These are phyloP conservation scores for Yasuhikotakia modesta DNA, from an alignment of 2,797 vertebrate species.

Conservation along the genomic window DNA sequence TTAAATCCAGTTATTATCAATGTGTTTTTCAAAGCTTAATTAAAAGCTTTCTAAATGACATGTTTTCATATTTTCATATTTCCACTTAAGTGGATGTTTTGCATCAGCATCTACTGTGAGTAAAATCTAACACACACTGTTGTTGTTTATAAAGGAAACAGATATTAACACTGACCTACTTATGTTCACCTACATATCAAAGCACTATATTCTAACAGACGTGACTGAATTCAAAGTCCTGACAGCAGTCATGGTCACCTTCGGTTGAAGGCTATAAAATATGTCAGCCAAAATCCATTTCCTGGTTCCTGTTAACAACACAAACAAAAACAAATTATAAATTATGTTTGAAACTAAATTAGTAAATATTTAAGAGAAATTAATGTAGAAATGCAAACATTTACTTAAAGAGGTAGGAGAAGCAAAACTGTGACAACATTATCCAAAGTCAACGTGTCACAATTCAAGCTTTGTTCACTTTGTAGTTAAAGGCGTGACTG, in stretches of 20 bases:
- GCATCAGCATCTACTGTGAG: not conserved
- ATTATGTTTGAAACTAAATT: not conserved
- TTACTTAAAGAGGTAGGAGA: not conserved
- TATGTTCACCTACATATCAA: not conserved
- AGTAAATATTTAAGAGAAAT: not conserved
- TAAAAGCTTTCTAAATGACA: no score
- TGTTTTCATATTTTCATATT: no score
- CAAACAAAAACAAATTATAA: not conserved
- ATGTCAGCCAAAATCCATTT: not conserved
- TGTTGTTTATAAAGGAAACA: not conserved
- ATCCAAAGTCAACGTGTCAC: not conserved
- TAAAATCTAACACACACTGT: not conserved
- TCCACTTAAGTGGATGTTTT: no score
- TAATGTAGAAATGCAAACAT: conserved; percentile 3
- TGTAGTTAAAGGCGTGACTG: not conserved
- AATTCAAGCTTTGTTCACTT: not conserved
- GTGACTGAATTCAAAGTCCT: conserved; percentile 27
- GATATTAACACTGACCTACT: not conserved
- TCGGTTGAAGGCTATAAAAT: conserved; percentile 6
- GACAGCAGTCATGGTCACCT: not conserved
- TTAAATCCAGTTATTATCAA: no score
- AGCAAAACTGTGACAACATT: not conserved
- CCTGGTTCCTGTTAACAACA: not conserved
- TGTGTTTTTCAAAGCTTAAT: no score
- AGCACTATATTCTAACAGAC: conserved; percentile 7